Percentiles rank a stretch among this genome's conserved stretches.
phyloP scores from a whole-genome alignment of 2,797 vertebrate species.

The Ispidina picta region DNA sequence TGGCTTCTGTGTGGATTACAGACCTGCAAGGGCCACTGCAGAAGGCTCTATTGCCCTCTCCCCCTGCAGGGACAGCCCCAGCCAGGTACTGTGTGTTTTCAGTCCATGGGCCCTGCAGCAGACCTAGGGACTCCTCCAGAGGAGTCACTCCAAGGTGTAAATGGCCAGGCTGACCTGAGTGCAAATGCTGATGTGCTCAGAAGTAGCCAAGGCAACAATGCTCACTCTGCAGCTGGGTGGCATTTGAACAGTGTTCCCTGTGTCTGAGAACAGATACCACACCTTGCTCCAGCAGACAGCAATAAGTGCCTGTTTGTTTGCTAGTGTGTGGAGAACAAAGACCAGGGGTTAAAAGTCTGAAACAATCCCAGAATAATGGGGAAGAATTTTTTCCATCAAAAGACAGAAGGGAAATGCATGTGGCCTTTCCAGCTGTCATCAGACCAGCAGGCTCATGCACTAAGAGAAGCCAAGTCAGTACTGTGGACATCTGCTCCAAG shows the following conservation, averaged over 20 bases:
- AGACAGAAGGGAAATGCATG: neutral
- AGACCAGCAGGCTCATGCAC: neutral
- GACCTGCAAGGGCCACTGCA: slow-evolving; percentile 32
- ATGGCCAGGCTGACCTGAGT: neutral
- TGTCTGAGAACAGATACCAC: neutral
- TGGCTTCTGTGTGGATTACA: slow-evolving; percentile 84
- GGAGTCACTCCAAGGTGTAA: neutral
- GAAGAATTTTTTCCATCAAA: neutral
- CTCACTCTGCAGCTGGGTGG: neutral
- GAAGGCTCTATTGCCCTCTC: slow-evolving; percentile 75
- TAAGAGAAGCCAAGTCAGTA: neutral
- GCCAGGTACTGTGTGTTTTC: slow-evolving; percentile 76
- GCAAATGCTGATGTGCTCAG: neutral
- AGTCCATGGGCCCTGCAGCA: neutral
- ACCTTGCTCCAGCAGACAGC: neutral
- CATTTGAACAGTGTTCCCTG: neutral
- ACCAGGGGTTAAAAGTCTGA: neutral
- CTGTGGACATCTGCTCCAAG: neutral
- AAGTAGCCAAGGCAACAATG: neutral
- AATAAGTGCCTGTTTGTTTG: neutral
- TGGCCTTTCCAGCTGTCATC: neutral
- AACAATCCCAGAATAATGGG: neutral
- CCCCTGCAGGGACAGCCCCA: slow-evolving; percentile 83
- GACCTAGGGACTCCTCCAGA: neutral
- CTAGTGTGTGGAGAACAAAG: neutral